Conservation (phyloP, 2,888 invertebrate species). For the Meteorus cinctellus region DNA sequence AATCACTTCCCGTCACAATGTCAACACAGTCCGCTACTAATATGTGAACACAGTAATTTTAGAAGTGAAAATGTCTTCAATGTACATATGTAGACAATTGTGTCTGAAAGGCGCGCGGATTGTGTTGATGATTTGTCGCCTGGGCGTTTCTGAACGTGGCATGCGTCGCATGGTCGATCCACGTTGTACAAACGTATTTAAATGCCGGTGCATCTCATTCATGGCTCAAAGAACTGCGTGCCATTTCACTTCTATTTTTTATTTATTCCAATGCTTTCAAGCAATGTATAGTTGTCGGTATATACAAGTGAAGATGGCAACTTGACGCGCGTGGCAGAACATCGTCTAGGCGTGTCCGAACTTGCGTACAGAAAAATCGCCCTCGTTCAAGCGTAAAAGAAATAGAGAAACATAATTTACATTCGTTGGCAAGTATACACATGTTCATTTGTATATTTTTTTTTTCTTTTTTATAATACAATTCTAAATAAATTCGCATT, state of each 20-base stretch:
- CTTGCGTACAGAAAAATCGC: constrained; percentile 19
- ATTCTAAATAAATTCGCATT: too few species aligned
- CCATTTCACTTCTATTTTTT: constrained; percentile 16
- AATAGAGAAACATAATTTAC: neutral
- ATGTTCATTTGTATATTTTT: neutral
- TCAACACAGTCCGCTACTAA: too few species aligned
- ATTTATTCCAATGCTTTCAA: constrained; percentile 24
- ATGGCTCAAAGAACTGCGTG: constrained; percentile 29
- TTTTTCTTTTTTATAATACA: neutral
- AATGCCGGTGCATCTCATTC: constrained; percentile 38
- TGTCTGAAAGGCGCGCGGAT: constrained; percentile 11
- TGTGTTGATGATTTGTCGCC: constrained; percentile 68
- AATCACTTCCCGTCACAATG: too few species aligned
- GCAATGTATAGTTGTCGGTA: neutral
- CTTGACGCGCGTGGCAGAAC: constrained; percentile 33
- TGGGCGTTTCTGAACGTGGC: constrained; percentile 62
- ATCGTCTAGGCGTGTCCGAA: constrained; percentile 45
- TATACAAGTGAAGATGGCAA: constrained; percentile 26
- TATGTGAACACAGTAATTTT: too few species aligned
- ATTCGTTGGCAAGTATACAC: neutral
- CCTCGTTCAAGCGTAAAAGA: constrained; percentile 32
- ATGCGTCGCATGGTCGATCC: constrained; percentile 60
- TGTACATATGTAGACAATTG: too few species aligned
- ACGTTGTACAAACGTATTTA: constrained; percentile 46
- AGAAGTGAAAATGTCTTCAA: too few species aligned